phyloP scores from a whole-genome alignment of 2,888 invertebrate genomes.

The Melipona beecheii region DNA sequence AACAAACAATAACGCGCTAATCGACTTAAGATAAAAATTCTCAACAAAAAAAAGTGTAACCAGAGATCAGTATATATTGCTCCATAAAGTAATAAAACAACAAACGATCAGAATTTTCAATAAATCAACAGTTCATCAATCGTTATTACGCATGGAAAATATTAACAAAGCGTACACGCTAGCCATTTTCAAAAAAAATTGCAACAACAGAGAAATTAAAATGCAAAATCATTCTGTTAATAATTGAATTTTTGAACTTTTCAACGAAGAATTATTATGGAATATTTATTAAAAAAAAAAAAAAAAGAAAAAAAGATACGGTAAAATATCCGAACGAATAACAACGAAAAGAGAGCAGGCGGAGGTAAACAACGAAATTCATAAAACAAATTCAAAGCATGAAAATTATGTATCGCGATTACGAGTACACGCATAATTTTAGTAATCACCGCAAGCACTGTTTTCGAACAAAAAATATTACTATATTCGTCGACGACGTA shows the following conservation, averaged over 20 bases:
- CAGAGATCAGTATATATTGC: no score
- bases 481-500: not conserved
- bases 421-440: conserved; percentile 3
- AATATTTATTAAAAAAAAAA: not conserved
- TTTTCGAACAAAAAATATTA: not conserved
- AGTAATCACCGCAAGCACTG: conserved; percentile 15
- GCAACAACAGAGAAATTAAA: conserved; percentile 19
- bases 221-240: conserved; percentile 16
- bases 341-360: not conserved
- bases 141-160: not conserved
- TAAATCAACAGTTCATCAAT: not conserved
- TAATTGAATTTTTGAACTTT: conserved; percentile 19
- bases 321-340: no score
- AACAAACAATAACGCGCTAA: not conserved
- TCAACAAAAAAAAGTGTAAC: no score
- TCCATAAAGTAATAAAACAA: no score
- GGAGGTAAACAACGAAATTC: not conserved
- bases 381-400: not conserved
- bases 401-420: conserved; percentile 2
- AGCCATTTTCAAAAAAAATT: conserved; percentile 1
- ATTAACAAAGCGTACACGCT: not conserved
- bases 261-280: not conserved
- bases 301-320: no score
- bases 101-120: not conserved
- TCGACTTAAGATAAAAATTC: not conserved